Percentiles rank a stretch among this genome's conserved stretches.
Conservation (phyloP, 2,888 invertebrate genomes). For the Elmis aenea region DNA sequence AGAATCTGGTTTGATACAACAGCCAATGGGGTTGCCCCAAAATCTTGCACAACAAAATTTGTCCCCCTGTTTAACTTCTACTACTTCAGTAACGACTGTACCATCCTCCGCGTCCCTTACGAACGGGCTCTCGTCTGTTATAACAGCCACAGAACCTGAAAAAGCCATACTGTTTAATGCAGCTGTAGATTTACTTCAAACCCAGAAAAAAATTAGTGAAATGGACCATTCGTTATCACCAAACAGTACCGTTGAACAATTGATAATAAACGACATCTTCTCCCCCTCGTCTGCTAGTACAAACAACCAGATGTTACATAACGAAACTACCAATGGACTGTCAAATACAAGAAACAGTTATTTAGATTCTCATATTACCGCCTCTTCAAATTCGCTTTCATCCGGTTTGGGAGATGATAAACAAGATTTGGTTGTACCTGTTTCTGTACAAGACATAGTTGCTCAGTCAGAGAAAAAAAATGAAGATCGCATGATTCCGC, state of each 20-base stretch:
- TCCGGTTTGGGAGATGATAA: conserved; percentile 50
- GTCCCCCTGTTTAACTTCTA: conserved; percentile 4
- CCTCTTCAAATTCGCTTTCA: conserved; percentile 31
- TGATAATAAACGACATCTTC: conserved; percentile 37
- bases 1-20: conserved; percentile 26
- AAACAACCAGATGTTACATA: conserved; percentile 8
- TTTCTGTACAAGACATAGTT: conserved; percentile 45
- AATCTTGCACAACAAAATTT: conserved; percentile 8
- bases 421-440: conserved; percentile 43
- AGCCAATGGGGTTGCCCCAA: conserved; percentile 11
- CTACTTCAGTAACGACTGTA: conserved; percentile 20
- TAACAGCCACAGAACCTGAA: conserved; percentile 59
- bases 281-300: conserved; percentile 21
- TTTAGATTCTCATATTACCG: conserved; percentile 51
- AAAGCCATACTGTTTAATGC: conserved; percentile 74
- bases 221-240: conserved; percentile 28
- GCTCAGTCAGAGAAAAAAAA: conserved; percentile 49
- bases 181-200: conserved; percentile 65
- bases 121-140: conserved; percentile 38
- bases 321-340: conserved; percentile 15
- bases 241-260: conserved; percentile 42
- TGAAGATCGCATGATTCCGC: conserved; percentile 57
- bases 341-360: conserved; percentile 23
- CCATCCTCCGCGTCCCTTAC: conserved; percentile 21
- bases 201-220: conserved; percentile 56